phyloP scores from a whole-genome alignment of 2,888 invertebrate genomes.

The Aspidiotus rigidus region DNA sequence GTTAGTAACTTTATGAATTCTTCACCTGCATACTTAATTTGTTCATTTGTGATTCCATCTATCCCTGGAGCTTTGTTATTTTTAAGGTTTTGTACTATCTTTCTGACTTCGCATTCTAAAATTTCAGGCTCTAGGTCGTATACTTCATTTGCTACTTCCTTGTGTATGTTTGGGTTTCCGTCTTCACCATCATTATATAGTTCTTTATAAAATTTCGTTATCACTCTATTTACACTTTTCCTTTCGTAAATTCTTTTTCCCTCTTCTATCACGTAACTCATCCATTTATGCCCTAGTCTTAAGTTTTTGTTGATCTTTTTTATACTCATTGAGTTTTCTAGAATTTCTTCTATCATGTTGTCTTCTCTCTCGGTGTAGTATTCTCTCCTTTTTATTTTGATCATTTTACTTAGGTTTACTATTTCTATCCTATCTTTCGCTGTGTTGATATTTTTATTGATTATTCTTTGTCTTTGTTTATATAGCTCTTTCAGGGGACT shows the following conservation, averaged over 20 bases:
- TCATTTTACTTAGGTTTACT: too few species aligned
- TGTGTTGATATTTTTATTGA: too few species aligned
- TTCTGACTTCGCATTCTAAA: background rate
- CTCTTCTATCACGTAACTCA: background rate
- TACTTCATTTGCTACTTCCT: background rate
- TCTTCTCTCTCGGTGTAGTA: background rate
- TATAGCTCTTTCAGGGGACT: too few species aligned
- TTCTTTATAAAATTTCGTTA: constrained; percentile 1
- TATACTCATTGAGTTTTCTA: background rate
- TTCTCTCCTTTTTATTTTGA: too few species aligned
- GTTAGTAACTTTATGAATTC: background rate
- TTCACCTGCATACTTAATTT: background rate
- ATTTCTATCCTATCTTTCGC: too few species aligned
- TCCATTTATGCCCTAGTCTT: background rate
- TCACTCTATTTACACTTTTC: too few species aligned
- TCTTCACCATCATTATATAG: background rate
- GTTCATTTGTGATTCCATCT: background rate
- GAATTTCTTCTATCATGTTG: background rate
- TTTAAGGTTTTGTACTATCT: background rate
- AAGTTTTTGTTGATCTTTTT: background rate
- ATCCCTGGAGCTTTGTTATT: background rate
- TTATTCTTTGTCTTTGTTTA: too few species aligned
- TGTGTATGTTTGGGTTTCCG: background rate
- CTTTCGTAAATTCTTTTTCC: too few species aligned
- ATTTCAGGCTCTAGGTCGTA: constrained; percentile 5